Percentiles rank a stretch among this genome's conserved stretches.
Conservation (phyloP, 2,113 vertebrate species). For the Poecilia latipinna region DNA sequence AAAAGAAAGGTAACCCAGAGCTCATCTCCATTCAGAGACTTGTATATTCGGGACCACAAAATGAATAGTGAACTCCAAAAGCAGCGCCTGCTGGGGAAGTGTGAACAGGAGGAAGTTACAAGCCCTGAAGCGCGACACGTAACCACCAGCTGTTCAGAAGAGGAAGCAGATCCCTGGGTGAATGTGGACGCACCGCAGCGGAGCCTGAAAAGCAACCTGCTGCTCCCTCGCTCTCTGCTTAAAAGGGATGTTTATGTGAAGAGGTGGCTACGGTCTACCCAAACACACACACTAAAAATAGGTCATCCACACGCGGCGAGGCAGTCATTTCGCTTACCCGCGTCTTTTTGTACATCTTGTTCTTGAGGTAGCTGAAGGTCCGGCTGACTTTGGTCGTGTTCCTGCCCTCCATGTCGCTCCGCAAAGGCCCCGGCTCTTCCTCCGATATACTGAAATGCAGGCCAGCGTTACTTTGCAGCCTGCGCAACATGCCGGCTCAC, state of each 20-base stretch:
- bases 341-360: slow-evolving; percentile 98
- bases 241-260: slow-evolving; percentile 20
- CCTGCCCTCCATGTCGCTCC: slow-evolving; percentile 85
- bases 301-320: neutral
- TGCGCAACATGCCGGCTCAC: slow-evolving; percentile 9
- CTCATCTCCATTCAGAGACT: slow-evolving; percentile 8
- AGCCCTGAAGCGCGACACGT: slow-evolving; percentile 17
- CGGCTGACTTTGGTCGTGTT: slow-evolving; percentile 92
- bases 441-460: slow-evolving; percentile 86
- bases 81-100: slow-evolving; percentile 9
- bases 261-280: neutral
- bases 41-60: slow-evolving; percentile 1
- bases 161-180: slow-evolving; percentile 4
- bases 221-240: neutral
- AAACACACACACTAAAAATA: neutral
- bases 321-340: slow-evolving; percentile 80
- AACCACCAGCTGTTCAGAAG: neutral
- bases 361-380: slow-evolving; percentile 99
- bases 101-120: slow-evolving; percentile 3
- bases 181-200: neutral
- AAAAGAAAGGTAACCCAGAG: neutral
- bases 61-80: slow-evolving; percentile 8
- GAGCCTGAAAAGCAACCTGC: slow-evolving; percentile 3
- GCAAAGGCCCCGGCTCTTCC: slow-evolving; percentile 86
- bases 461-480: slow-evolving; percentile 14